Percentiles rank a stretch among this genome's conserved stretches.
Conservation (phyloP, 2,113 vertebrate genomes). For the Alosa alosa region DNA sequence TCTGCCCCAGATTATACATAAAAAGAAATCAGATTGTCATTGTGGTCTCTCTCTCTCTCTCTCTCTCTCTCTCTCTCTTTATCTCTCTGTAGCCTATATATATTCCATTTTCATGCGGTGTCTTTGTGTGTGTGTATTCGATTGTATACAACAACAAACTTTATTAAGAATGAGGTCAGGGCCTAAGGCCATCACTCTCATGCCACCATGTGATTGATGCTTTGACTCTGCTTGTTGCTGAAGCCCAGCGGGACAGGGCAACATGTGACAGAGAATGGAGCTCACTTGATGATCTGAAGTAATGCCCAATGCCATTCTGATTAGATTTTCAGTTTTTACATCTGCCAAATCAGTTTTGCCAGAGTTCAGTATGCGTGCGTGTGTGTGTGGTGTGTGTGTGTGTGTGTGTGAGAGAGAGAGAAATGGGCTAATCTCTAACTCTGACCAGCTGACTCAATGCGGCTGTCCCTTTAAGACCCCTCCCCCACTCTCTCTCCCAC, state of each 20-base stretch:
- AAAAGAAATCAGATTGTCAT: not conserved
- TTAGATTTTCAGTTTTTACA: not conserved
- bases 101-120: not conserved
- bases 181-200: not conserved
- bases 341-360: too few species aligned
- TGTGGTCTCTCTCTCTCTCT: not conserved
- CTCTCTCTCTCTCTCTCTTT: too few species aligned
- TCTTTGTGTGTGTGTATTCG: not conserved
- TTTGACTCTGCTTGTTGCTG: not conserved
- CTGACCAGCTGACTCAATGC: not conserved
- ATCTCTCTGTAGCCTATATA: too few species aligned
- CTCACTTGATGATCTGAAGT: not conserved
- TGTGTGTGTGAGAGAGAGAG: not conserved
- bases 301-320: not conserved
- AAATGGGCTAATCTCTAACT: slow-evolving; percentile 31
- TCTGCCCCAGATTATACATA: too few species aligned
- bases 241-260: slow-evolving; percentile 1
- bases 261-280: not conserved
- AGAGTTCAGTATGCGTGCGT: too few species aligned
- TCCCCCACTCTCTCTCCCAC: slow-evolving; percentile 13
- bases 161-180: slow-evolving; percentile 19
- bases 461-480: slow-evolving; percentile 34
- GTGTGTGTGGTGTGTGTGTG: too few species aligned
- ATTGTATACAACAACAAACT: not conserved
- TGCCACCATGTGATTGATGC: slow-evolving; percentile 15